A percentile compares a stretch with the other conserved stretches of the same genome.
phyloP scores from a whole-genome alignment of 2,888 invertebrate species.

The Hirtodrosophila alboralis region DNA sequence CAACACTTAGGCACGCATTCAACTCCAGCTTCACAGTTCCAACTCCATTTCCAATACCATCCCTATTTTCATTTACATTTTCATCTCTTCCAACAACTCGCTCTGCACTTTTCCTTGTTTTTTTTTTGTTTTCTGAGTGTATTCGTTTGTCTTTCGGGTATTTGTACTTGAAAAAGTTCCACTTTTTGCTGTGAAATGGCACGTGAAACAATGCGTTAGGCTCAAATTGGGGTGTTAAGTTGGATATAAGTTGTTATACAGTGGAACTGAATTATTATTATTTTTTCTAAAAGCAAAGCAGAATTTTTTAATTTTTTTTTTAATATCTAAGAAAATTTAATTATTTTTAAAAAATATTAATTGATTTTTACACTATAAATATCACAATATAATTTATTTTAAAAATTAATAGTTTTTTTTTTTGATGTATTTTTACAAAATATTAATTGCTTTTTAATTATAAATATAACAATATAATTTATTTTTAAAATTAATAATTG shows the following conservation, averaged over 20 bases:
- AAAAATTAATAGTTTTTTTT: no score
- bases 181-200: slow-evolving; percentile 71
- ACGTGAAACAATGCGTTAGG: slow-evolving; percentile 66
- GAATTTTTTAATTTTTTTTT: no score
- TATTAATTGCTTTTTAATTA: no score
- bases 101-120: slow-evolving; percentile 22
- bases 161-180: slow-evolving; percentile 70
- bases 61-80: slow-evolving; percentile 14
- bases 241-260: slow-evolving; percentile 25
- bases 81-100: slow-evolving; percentile 31
- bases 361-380: no score
- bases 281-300: no score
- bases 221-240: slow-evolving; percentile 27
- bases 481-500: no score
- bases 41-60: slow-evolving; percentile 13
- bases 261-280: slow-evolving; percentile 7
- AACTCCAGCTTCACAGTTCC: slow-evolving; percentile 31
- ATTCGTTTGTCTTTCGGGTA: slow-evolving; percentile 62
- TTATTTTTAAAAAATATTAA: no score
- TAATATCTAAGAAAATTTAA: no score
- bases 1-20: slow-evolving; percentile 79
- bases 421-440: no score
- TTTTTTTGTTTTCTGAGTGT: slow-evolving; percentile 58
- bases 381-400: no score
- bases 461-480: no score